Evolutionary conservation across 2,888 invertebrate genomes (phyloP), one percentile per base, ranked within the genome.

Genomic region (Caenorhabditis macrosperma): DNA sequence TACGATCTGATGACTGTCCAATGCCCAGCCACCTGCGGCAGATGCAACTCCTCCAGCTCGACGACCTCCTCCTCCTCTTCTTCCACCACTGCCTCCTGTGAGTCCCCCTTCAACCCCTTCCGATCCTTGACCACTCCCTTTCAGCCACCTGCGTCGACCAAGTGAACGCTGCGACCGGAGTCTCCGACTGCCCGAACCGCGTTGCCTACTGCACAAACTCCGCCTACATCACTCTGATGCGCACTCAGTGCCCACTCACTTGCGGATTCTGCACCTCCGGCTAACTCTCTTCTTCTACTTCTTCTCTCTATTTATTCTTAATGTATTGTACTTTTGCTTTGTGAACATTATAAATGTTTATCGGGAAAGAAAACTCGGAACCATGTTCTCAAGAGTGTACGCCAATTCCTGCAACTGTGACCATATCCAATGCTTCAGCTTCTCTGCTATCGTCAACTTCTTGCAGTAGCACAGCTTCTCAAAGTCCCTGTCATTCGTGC

Each of bases 181-280:
- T 54, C n/a, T 82, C 82, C n/a, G 82, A 82, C 59, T 82, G 82
- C 48, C 72, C 82, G 48, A 52, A 46, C 38, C 66, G 67, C 26
- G 72, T 52, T 26, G 63, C 67, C 38, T 82, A 74, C 59, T 82
- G 69, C 55, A 64, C 68, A 50, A 52, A 74, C 50, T 4, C 74
- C 50, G 74, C 74, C 50, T 74, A 74, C 64, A 64, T 74, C 38
- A 4, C 50, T 3, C 59, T 82, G 15, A 82, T 82, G 82, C 64
- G 78, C 22, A 33, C 26, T 28, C 82, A 82, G 33, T 82, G 82
- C 33, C 82, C 82, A 60, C 57, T 67, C 41, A 82, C 82, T 22
- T 82, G 82, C 68, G 74, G 77, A 57, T 69, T 78, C 59, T 82
- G 82, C 64, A 67, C 74, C 50, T 48, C 74, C 48, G 74, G 74